Base-by-base conservation (phyloP, 2,113 vertebrate species). In the Corythornis cristatus region DNA sequence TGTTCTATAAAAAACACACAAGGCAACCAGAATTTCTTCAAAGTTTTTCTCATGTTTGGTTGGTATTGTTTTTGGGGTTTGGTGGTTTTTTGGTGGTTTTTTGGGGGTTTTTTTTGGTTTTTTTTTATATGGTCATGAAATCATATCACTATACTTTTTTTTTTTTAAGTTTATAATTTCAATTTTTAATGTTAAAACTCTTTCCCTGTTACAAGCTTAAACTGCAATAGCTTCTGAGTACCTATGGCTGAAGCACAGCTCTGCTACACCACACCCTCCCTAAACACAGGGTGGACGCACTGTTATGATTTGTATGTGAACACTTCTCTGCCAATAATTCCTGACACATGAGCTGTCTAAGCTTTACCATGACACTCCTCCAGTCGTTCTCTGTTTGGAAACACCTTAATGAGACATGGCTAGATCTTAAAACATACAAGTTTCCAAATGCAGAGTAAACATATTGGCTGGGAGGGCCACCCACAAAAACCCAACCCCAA, bases 211-310 rank as follows among this genome's bases (percentile, higher is more conserved):
- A 96, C 71, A 86, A 94, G 68, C 72, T 93, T 95, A 92, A 97
- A 95, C 81, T 87, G 91, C 77, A 90, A 29, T 64, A 92, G 80
- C 81, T 94, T 92, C 96, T 64, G 72, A 68, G 79, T 77, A 96
- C 75, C 67, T 75, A 68, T 4, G 60, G 70, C 86, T 84, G 86
- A 85, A 73, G 79, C 65, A 81, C 61, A 95, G 86, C 93, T 79
- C 89, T 93, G 84, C 88, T 88, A 86, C 93, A 86, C 88, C 90
- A 81, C 94, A 88, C 95, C 90, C 93, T 94, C 72, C 57, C 92
- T 97, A 98, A 98, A 97, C 90, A 97, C 86, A 97, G 97, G 96
- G 95, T 96, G 84, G 88, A 96, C 97, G 90, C 70, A 60, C 81
- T 56, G 81, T 80, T 93, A 73, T 35, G 77, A 92, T 62, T 95